Base-by-base conservation (phyloP, 2,113 vertebrate species). In the Neomonachus schauinslandi region DNA sequence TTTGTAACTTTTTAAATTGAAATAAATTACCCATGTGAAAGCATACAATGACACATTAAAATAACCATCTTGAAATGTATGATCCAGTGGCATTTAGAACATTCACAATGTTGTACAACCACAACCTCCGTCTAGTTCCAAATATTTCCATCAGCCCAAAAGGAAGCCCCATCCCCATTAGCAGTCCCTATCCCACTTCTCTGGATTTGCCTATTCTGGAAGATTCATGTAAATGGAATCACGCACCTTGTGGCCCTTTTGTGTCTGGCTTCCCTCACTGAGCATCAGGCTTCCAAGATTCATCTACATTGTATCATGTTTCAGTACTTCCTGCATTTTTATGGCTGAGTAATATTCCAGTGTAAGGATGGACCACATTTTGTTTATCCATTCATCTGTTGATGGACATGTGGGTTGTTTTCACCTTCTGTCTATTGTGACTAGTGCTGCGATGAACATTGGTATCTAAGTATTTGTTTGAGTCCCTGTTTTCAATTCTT, bases 351-450 rank as follows among this genome's bases (percentile, higher is more conserved):
- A 26, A 19, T 14, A 8, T 5, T 59, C 90, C 53, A 0, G 4
- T 5, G 0, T 6, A 18, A 12, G 6, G 53, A 49, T 1, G 36
- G 51, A 28, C 28, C 28, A 5, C n/a, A n/a, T 22, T 31, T 36
- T 28, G 36, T 28, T 46, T 12, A 49, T n/a, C 36, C 53, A 10
- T 9, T 63, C 67, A 36, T 21, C 53, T 5, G 24, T 0, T 39
- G 18, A 33, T 33, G 55, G 59, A 21, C 22, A 53, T 51, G 18
- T 46, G 61, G 19, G n/a, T 13, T 4, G 8, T 74, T 83, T 49
- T 65, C 39, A 61, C 21, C 33, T 92, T 55, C 71, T 21, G 53
- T 33, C 55, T 57, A 2, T 77, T n/a, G 21, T 33, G 31, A 24
- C 28, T 33, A 24, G 39, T 8, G 63, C 39, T 51, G 28, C 16